Conservation (phyloP, 1,140 invertebrate species). For the Daktulosphaira vitifoliae region DNA sequence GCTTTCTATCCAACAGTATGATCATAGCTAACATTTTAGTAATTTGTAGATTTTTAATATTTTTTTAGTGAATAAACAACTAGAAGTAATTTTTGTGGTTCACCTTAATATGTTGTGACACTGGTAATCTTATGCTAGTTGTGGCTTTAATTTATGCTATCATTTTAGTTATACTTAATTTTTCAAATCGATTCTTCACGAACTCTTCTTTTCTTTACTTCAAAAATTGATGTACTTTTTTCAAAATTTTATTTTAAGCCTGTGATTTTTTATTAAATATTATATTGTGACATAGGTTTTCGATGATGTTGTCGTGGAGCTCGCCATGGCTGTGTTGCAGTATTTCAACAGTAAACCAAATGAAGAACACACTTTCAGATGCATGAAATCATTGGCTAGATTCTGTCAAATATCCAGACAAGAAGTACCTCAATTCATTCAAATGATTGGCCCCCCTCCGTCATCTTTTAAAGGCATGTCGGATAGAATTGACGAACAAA, state of each 20-base stretch:
- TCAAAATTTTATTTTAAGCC: not conserved
- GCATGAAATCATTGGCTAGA: conserved; percentile 66
- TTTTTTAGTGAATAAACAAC: no score
- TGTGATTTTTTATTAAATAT: not conserved
- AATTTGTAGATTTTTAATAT: no score
- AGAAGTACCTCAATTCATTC: conserved; percentile 78
- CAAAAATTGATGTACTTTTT: not conserved
- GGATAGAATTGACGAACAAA: conserved; percentile 66
- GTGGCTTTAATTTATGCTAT: conserved; percentile 5
- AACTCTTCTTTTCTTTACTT: not conserved
- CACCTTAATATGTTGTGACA: not conserved
- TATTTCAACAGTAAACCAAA: conserved; percentile 68
- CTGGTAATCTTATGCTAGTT: not conserved
- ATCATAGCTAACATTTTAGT: no score
- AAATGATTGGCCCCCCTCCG: conserved; percentile 86
- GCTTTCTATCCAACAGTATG: no score
- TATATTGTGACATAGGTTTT: conserved; percentile 70
- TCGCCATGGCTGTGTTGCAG: conserved; percentile 86
- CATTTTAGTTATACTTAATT: conserved; percentile 4
- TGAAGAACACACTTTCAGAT: conserved; percentile 70
- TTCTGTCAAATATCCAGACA: conserved; percentile 69
- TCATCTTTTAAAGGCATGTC: conserved; percentile 71
- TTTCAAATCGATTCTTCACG: not conserved
- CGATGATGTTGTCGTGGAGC: conserved; percentile 84
- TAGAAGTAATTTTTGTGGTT: not conserved